Conservation (phyloP, 2,888 invertebrate species). For the Bursaphelenchus okinawaensis region DNA sequence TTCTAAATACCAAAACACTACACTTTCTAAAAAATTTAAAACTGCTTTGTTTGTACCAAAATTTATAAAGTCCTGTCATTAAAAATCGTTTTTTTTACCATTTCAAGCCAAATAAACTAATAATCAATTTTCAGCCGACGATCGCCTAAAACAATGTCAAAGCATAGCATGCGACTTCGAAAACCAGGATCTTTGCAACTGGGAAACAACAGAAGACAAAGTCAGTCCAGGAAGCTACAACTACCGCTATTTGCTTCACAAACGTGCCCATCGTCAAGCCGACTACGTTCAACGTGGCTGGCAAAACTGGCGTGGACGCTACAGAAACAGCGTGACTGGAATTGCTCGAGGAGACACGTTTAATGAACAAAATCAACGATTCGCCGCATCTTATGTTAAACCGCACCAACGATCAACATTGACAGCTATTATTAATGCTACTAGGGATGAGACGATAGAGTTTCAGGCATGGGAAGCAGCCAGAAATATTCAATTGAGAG, state of each 20-base stretch:
- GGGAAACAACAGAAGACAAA: conserved; percentile 31
- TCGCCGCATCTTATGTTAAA: conserved; percentile 46
- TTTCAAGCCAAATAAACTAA: no score
- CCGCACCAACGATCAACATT: conserved; percentile 44
- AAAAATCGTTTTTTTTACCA: no score
- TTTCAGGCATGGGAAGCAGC: conserved; percentile 47
- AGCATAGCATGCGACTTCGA: conserved; percentile 36
- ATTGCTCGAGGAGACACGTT: conserved; percentile 43
- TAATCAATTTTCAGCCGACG: neutral
- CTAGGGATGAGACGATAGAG: conserved; percentile 24
- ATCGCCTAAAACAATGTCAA: conserved; percentile 20
- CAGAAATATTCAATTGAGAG: conserved; percentile 39
- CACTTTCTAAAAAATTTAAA: no score
- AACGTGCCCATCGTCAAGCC: conserved; percentile 13
- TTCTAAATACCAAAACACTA: no score
- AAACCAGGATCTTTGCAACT: conserved; percentile 28
- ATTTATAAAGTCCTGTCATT: no score
- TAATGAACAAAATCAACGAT: conserved; percentile 36
- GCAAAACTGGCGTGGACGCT: conserved; percentile 41
- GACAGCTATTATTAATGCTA: conserved; percentile 22
- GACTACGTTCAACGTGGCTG: conserved; percentile 33
- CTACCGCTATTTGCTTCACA: neutral
- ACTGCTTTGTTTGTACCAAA: no score
- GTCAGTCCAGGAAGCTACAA: conserved; percentile 12
- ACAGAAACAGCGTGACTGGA: conserved; percentile 22